A percentile compares a stretch with the other conserved stretches of the same genome.
Conservation (phyloP, 2,113 vertebrate genomes). For the Rissa tridactyla region DNA sequence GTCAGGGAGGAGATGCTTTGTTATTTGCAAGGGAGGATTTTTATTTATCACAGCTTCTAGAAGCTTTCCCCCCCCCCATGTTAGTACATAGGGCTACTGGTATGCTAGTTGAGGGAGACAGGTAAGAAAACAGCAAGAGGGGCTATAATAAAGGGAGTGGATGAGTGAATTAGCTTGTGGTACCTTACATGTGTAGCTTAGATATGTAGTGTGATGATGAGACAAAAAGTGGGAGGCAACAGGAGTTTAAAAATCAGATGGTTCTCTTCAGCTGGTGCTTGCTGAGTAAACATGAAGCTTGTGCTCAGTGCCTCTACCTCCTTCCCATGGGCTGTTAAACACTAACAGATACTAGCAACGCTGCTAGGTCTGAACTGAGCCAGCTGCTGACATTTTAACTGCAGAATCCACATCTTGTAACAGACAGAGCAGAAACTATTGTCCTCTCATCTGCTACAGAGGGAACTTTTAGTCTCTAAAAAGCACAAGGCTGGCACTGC, state of each 20-base stretch:
- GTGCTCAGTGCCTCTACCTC: neutral
- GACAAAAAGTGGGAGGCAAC: neutral
- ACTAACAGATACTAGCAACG: neutral
- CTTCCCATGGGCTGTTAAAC: neutral
- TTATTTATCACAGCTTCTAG: neutral
- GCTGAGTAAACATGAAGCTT: neutral
- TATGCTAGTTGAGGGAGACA: neutral
- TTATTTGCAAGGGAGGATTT: neutral
- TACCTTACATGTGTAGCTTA: neutral
- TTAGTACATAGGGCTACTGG: neutral
- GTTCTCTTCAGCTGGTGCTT: neutral
- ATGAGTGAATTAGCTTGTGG: neutral
- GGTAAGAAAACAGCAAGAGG: neutral
- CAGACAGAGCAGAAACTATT: neutral
- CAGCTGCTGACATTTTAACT: neutral
- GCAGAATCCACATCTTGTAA: neutral
- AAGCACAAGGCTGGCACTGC: neutral
- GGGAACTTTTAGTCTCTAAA: neutral
- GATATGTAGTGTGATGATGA: neutral
- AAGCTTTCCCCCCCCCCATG: neutral
- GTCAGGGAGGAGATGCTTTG: neutral
- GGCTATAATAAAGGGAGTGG: neutral
- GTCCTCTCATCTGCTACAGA: neutral
- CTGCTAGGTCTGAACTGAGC: neutral
- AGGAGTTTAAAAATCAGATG: neutral